Evolutionary conservation across 2,113 vertebrate genomes (phyloP).

Genomic region (Pleuronectes platessa): DNA sequence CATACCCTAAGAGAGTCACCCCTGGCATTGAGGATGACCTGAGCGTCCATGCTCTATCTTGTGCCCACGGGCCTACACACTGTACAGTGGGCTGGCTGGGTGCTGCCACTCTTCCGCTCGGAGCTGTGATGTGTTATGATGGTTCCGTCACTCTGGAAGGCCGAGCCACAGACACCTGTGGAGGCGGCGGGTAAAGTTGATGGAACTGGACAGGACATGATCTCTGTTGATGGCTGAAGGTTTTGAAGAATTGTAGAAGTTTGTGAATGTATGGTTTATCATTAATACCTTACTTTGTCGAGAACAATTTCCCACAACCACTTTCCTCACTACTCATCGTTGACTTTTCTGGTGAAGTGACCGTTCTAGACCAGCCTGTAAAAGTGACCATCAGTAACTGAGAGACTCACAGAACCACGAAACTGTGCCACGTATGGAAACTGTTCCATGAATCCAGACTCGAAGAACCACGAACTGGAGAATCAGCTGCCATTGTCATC

Average conservation of each 20-base stretch:
- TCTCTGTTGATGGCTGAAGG: conserved; percentile 34
- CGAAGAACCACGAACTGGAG: no score
- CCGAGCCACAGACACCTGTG: conserved; percentile 74
- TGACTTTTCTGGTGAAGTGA: no score
- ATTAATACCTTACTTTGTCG: no score
- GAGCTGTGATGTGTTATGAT: conserved; percentile 76
- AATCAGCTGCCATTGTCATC: no score
- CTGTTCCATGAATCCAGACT: no score
- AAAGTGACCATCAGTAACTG: no score
- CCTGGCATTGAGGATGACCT: conserved; percentile 55
- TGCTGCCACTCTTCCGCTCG: conserved; percentile 68
- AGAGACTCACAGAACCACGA: no score
- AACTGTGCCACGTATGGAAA: no score
- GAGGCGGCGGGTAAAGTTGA: conserved; percentile 60
- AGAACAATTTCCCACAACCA: no score
- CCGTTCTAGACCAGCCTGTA: no score
- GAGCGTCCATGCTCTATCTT: conserved; percentile 39
- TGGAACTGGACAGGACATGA: conserved; percentile 62
- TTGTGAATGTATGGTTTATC: neutral
- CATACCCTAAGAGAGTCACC: conserved; percentile 47
- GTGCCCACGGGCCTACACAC: conserved; percentile 38
- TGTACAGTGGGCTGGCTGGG: conserved; percentile 48
- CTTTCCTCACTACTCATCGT: no score
- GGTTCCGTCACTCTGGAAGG: conserved; percentile 65
- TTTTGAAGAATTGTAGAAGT: conserved; percentile 7